phyloP scores from a whole-genome alignment of 2,113 vertebrate genomes.

The Neomonachus schauinslandi region DNA sequence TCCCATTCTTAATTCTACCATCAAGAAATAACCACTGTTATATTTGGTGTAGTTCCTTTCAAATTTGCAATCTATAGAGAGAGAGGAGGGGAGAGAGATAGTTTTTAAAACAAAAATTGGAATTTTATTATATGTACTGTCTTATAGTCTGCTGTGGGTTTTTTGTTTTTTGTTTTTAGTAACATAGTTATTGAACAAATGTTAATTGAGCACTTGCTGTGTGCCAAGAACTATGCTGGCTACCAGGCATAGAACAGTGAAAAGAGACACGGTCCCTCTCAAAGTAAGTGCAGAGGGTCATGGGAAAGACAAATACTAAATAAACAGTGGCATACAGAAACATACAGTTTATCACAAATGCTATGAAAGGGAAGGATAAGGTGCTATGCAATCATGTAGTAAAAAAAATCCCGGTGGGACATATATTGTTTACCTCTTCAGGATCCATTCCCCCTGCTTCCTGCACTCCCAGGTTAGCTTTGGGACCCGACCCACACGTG shows the following conservation, averaged over 20 bases:
- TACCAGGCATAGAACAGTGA: background rate
- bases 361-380: background rate
- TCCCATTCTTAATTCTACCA: background rate
- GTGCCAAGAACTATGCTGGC: background rate
- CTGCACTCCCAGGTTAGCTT: background rate
- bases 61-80: background rate
- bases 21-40: background rate
- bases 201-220: background rate
- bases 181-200: background rate
- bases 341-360: background rate
- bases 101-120: background rate
- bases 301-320: background rate
- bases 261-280: background rate
- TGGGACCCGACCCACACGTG: background rate
- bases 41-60: background rate
- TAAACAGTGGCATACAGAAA: background rate
- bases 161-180: background rate
- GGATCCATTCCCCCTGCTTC: background rate
- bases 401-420: background rate
- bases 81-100: background rate
- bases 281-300: background rate
- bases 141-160: background rate
- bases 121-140: background rate
- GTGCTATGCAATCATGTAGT: background rate
- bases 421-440: background rate